Conservation (phyloP, 2,888 invertebrate genomes). For the Brassicogethes aeneus region DNA sequence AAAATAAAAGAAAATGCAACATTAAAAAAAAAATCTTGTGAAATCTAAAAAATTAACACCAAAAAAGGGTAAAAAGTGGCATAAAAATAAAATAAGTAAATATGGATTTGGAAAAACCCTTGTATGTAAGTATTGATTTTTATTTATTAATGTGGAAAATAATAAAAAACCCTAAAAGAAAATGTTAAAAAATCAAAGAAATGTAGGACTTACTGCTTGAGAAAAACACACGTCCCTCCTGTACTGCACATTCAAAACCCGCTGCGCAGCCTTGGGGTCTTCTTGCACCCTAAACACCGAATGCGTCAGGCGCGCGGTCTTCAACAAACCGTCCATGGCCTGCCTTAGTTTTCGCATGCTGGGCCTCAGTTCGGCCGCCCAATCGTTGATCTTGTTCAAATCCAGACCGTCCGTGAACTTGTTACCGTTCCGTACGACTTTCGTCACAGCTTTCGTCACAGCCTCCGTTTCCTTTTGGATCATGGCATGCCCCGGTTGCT, state of each 20-base stretch:
- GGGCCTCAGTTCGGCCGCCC: conserved; percentile 68
- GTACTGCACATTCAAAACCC: conserved; percentile 65
- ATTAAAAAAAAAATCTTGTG: too few relatives aligned
- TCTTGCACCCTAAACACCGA: conserved; percentile 75
- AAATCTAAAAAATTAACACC: too few relatives aligned
- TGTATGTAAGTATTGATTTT: too few relatives aligned
- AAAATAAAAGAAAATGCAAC: too few relatives aligned
- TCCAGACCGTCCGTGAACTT: conserved; percentile 66
- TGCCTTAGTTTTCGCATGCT: conserved; percentile 72
- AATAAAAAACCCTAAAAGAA: too few relatives aligned
- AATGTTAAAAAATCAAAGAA: too few relatives aligned
- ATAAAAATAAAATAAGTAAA: too few relatives aligned
- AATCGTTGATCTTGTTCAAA: conserved; percentile 60
- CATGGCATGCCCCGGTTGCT: conserved; percentile 20
- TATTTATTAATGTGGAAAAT: too few relatives aligned
- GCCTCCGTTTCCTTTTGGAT: conserved; percentile 28
- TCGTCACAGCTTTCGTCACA: conserved; percentile 44
- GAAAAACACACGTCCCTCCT: conserved; percentile 85
- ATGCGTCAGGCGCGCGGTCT: conserved; percentile 68
- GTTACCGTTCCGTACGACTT: conserved; percentile 54
- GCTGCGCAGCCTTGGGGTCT: conserved; percentile 64
- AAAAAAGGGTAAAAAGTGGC: too few relatives aligned
- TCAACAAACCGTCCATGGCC: conserved; percentile 70
- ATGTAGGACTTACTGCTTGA: conserved; percentile 61
- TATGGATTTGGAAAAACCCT: too few relatives aligned